These are phyloP conservation scores for Orthosia gothica DNA, from an alignment of 2,888 invertebrate genomes.

Conservation along the genomic window DNA sequence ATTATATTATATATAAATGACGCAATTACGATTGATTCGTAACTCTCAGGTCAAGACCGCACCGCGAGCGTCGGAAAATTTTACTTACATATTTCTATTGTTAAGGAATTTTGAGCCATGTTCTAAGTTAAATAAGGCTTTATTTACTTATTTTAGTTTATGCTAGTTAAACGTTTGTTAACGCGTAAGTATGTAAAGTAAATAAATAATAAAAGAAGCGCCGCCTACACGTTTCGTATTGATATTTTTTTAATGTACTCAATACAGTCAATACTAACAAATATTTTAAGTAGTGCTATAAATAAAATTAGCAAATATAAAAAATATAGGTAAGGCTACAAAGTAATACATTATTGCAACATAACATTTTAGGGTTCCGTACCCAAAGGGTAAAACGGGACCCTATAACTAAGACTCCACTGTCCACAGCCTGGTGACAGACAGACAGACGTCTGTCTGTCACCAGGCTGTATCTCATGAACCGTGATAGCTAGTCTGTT, in stretches of 20 bases:
- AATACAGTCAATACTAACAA: constrained; percentile 41
- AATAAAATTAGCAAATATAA: constrained; percentile 31
- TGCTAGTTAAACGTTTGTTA: constrained; percentile 63
- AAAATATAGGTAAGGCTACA: background rate
- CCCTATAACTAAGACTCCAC: no score
- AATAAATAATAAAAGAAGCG: constrained; percentile 72
- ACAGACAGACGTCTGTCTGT: no score
- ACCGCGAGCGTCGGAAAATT: constrained; percentile 70
- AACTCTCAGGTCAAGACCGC: constrained; percentile 77
- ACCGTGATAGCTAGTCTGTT: no score
- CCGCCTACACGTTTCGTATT: constrained; percentile 61
- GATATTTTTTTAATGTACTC: constrained; percentile 66
- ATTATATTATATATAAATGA: constrained; percentile 57
- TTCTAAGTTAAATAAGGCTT: constrained; percentile 44
- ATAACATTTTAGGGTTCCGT: no score
- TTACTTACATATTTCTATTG: constrained; percentile 51
- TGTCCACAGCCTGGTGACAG: no score
- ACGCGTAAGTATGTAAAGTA: constrained; percentile 69
- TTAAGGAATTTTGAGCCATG: constrained; percentile 67
- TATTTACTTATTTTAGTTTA: constrained; percentile 53
- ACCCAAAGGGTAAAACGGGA: no score
- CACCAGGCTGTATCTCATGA: no score
- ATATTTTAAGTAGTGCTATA: constrained; percentile 54
- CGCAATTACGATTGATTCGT: constrained; percentile 72
- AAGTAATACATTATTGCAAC: no score